These are phyloP conservation scores for Aurelia sp. DNA, from an alignment of 30 jellyfish, hydroid and myxozoan genomes.

Conservation along the genomic window DNA sequence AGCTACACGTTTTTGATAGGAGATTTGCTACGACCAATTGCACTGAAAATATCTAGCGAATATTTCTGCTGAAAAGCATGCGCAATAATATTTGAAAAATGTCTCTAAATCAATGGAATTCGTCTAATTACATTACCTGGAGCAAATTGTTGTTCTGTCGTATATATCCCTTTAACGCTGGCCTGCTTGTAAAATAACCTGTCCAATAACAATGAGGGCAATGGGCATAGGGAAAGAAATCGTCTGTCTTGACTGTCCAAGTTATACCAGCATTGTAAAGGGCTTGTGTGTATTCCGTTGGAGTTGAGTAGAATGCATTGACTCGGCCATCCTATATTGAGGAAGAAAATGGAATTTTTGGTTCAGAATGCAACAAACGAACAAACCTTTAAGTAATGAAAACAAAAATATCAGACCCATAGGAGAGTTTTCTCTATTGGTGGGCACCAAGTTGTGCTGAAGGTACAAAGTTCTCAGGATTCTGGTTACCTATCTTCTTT, in stretches of 20 bases:
- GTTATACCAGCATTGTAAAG: constrained; percentile 74
- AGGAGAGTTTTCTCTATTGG: too few species aligned
- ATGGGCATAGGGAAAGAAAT: constrained; percentile 97
- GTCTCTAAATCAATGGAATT: too few species aligned
- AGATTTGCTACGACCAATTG: too few species aligned
- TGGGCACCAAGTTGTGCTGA: too few species aligned
- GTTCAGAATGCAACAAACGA: neutral
- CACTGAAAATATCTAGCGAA: too few species aligned
- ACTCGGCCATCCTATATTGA: constrained; percentile 92
- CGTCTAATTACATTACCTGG: constrained; percentile 70
- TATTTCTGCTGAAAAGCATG: too few species aligned
- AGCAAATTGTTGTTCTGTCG: constrained; percentile 82
- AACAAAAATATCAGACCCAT: too few species aligned
- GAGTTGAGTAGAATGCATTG: constrained; percentile 87
- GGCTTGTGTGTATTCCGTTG: constrained; percentile 91
- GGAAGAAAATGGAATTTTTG: neutral
- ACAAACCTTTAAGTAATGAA: too few species aligned
- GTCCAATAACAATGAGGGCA: constrained; percentile 99
- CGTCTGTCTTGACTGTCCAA: constrained; percentile 98
- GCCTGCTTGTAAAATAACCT: constrained; percentile 98
- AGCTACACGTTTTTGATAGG: too few species aligned
- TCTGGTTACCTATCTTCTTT: too few species aligned
- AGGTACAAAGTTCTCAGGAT: too few species aligned
- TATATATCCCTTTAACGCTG: constrained; percentile 91
- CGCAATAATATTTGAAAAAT: too few species aligned